These are phyloP conservation scores for Sminthopsis crassicaudata DNA, from an alignment of 2,113 vertebrate species.

Conservation along the genomic window DNA sequence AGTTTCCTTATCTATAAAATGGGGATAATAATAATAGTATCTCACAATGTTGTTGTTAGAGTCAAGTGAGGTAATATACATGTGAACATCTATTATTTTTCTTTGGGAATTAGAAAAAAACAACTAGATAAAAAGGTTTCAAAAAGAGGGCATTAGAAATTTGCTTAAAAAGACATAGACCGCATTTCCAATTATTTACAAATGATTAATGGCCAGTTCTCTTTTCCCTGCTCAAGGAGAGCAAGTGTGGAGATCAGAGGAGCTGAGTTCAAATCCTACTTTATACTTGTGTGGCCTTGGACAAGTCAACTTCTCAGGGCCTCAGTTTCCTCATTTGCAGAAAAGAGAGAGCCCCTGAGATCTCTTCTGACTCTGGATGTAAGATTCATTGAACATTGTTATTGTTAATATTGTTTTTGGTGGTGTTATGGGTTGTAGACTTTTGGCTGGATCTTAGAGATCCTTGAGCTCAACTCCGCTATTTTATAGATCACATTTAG, in stretches of 20 bases:
- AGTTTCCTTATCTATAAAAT: neutral
- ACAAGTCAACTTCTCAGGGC: neutral
- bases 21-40: neutral
- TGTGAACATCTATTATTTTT: neutral
- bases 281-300: neutral
- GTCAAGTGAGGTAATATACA: neutral
- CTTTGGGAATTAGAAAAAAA: neutral
- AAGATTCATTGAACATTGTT: neutral
- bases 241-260: neutral
- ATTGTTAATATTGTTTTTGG: no score
- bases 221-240: neutral
- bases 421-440: neutral
- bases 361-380: neutral
- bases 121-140: neutral
- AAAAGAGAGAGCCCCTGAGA: neutral
- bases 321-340: neutral
- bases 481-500: neutral
- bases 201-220: neutral
- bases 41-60: neutral
- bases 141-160: neutral
- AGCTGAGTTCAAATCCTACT: neutral
- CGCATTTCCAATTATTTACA: neutral
- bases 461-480: neutral
- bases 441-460: neutral
- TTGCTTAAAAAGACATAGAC: neutral